These are phyloP conservation scores for Dolichomitus sp. DNA, from an alignment of 2,888 invertebrate species.

Conservation along the genomic window DNA sequence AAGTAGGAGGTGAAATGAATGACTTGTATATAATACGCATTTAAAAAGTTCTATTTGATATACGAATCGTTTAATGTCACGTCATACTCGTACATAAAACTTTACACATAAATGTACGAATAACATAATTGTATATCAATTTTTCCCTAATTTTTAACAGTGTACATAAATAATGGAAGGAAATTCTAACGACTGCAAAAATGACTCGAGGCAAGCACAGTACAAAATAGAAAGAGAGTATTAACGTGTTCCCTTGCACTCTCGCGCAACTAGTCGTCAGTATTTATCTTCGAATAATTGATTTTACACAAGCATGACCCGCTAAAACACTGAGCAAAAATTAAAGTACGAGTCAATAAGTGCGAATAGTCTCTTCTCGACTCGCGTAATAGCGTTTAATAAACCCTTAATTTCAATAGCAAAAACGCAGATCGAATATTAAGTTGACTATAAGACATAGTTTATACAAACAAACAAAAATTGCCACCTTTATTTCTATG, in stretches of 20 bases:
- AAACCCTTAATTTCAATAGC: slow-evolving; percentile 3
- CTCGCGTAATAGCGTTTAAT: background rate
- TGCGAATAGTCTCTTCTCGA: background rate
- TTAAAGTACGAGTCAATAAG: background rate
- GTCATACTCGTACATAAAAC: background rate
- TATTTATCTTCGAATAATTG: slow-evolving; percentile 13
- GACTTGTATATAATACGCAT: slow-evolving; percentile 2
- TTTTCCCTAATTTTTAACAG: slow-evolving; percentile 9
- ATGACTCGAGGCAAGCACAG: slow-evolving; percentile 38
- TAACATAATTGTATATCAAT: background rate
- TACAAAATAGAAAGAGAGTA: slow-evolving; percentile 51
- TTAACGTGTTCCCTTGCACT: slow-evolving; percentile 29
- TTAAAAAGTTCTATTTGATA: background rate
- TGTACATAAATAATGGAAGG: background rate
- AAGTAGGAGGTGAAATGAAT: background rate
- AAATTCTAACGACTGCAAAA: background rate
- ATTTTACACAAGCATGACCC: slow-evolving; percentile 1
- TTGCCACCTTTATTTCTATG: slow-evolving; percentile 19
- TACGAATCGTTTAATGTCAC: background rate
- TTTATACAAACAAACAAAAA: background rate
- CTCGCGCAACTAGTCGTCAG: slow-evolving; percentile 20
- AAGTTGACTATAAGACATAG: slow-evolving; percentile 18
- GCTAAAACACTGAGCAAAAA: background rate
- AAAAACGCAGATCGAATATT: background rate
- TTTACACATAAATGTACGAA: background rate